phyloP scores from a whole-genome alignment of 2,888 invertebrate species.

The Mechanitis mazaeus region DNA sequence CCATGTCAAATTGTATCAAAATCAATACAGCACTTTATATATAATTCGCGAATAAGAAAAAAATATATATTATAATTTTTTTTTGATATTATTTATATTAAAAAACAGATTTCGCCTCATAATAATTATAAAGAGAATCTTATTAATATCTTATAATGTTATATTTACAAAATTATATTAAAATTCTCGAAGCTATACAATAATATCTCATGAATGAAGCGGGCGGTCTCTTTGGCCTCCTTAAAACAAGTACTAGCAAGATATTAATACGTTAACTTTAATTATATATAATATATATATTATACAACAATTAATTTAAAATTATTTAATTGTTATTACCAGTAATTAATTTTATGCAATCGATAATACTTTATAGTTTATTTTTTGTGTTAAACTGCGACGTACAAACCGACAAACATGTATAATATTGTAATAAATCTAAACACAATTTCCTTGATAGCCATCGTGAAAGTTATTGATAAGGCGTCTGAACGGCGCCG shows the following conservation, averaged over 20 bases:
- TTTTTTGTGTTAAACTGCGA: neutral
- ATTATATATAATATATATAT: neutral
- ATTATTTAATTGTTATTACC: too few relatives aligned
- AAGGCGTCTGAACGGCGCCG: constrained; percentile 22
- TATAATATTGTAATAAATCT: neutral
- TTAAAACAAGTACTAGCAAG: constrained; percentile 39
- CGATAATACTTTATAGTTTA: too few relatives aligned
- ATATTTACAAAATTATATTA: too few relatives aligned
- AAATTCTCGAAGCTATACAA: neutral
- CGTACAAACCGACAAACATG: neutral
- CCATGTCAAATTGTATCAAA: too few relatives aligned
- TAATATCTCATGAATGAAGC: constrained; percentile 36
- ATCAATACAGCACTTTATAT: too few relatives aligned
- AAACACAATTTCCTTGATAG: constrained; percentile 24
- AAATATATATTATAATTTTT: too few relatives aligned
- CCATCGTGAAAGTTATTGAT: constrained; percentile 24
- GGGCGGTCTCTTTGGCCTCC: constrained; percentile 49
- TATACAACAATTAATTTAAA: neutral
- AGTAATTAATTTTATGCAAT: too few relatives aligned
- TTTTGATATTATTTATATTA: too few relatives aligned
- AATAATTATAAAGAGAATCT: neutral
- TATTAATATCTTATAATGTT: too few relatives aligned
- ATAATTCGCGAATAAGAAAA: too few relatives aligned
- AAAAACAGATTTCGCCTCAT: neutral
- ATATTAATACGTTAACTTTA: constrained; percentile 19